Evolutionary conservation across 2,797 vertebrate genomes (phyloP), one percentile per base, ranked within the genome.

Genomic region (Artibeus jamaicensis): DNA sequence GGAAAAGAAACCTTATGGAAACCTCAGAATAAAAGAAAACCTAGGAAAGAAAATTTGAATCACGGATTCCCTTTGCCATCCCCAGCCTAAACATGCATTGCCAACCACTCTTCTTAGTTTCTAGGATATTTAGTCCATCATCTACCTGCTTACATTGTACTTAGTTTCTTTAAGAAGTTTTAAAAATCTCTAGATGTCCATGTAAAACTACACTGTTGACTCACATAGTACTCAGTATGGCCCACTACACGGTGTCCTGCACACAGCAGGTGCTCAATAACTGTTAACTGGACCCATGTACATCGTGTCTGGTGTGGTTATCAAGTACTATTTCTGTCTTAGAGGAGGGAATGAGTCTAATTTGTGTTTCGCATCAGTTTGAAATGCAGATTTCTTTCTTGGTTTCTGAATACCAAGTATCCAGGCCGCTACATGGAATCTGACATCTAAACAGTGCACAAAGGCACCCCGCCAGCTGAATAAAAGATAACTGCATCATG

Each of bases 381-480:
- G 50, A 94, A 95, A 88, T 86, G 46, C 12, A 44, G 81, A 78
- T 93, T 92, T 96, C 84, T 90, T 89, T 42, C 32, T 82, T 90
- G 44, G 14, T 74, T 86, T 65, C 73, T 53, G 32, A 94, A 88
- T 44, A 59, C 22, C 44, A 71, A 84, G 39, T 79, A 39, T 42
- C 19, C 46, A n/a, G 86, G 57, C 39, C 70, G 77, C 76, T 7
- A 19, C 2, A 10, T 76, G 55, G 83, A 79, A 46, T n/a, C 57
- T 67, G 74, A 88, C 15, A 24, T 37, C 71, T 6, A 87, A 46
- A 83, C 55, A 68, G 48, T 71, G 12, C 46, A 53, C 87, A 81
- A 87, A 68, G 24, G 24, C 59, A 74, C 32, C 3, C 9, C 9
- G 44, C 9, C 5, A 6, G 6, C 67, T 62, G 19, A 95, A 44